Base-by-base conservation (phyloP, 2,888 invertebrate genomes). In the Xylocampa areola region DNA sequence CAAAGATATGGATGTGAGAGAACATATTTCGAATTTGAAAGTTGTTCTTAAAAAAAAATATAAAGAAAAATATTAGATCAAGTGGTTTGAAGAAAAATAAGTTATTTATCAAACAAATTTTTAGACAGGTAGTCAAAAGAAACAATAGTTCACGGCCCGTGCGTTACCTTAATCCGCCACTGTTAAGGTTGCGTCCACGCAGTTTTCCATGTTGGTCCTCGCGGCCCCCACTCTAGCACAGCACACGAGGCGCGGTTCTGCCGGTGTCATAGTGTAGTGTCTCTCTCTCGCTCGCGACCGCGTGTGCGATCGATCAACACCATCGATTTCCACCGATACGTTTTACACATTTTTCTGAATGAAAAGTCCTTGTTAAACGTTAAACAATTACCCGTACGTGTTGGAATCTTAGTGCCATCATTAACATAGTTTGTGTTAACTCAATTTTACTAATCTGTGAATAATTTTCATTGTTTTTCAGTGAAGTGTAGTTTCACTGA, bases 271-370 rank as follows among this genome's bases (percentile, higher is more conserved):
- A 86, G 82, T 85, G 83, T 82, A 84, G 81, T 81, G 75, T 84
- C 80, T 86, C 86, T 81, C 84, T 89, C 86, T 79, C 81, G 74
- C 82, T 81, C 85, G 79, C 81, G 84, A 79, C 76, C 85, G 86
- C 88, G 87, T 79, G 82, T 84, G 84, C 85, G 86, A 85, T 85
- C 85, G 74, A 85, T 82, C 76, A 79, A 78, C 77, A 76, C 82
- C 79, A 84, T 85, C 79, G 82, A 82, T 81, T 72, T 83, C 55
- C 82, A 79, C 78, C 83, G 79, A 86, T 80, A 82, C 78, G 84
- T 86, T 90, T 85, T 76, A 80, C 85, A 77, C 69, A 81, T 88
- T 92, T 92, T 92, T 91, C 91, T 91, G 79, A 89, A 91, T 91
- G 92, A 92, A 92, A 92, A 92, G 90, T 86, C 64, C 64, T 80